phyloP scores from a whole-genome alignment of 2,797 vertebrate species.

The Pseudochirops corinnae region DNA sequence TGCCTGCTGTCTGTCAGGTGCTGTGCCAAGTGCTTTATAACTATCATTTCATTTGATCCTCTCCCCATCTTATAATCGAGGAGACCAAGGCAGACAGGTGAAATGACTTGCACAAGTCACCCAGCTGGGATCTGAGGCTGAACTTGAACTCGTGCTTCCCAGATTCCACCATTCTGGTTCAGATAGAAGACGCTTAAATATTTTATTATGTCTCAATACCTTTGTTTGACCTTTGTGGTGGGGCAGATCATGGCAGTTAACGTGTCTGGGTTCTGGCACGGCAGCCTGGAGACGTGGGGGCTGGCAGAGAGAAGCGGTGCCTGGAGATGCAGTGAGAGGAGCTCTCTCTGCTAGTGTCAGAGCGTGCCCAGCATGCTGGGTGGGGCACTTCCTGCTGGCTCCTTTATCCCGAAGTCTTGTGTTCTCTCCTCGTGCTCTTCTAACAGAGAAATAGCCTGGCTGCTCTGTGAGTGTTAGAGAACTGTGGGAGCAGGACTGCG shows the following conservation, averaged over 20 bases:
- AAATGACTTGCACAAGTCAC: background rate
- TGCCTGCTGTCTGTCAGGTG: background rate
- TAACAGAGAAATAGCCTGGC: background rate
- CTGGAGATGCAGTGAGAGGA: background rate
- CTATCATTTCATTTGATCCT: background rate
- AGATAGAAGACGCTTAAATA: background rate
- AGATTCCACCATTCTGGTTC: background rate
- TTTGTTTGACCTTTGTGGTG: background rate
- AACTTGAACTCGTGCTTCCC: background rate
- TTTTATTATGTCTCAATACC: background rate
- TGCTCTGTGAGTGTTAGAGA: background rate
- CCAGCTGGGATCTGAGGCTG: background rate
- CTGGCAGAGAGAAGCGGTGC: too few species aligned
- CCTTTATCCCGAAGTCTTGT: background rate
- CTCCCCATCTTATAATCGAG: background rate
- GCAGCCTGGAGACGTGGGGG: background rate
- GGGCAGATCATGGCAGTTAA: background rate
- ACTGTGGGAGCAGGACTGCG: background rate
- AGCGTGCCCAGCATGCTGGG: fast-evolving
- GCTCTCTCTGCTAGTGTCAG: background rate
- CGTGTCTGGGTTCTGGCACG: background rate
- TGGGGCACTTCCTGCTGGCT: background rate
- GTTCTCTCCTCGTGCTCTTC: conserved; percentile 1
- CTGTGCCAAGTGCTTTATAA: background rate
- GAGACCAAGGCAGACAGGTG: background rate